Conservation (phyloP, 1,140 invertebrate genomes). For the Arion vulgaris region DNA sequence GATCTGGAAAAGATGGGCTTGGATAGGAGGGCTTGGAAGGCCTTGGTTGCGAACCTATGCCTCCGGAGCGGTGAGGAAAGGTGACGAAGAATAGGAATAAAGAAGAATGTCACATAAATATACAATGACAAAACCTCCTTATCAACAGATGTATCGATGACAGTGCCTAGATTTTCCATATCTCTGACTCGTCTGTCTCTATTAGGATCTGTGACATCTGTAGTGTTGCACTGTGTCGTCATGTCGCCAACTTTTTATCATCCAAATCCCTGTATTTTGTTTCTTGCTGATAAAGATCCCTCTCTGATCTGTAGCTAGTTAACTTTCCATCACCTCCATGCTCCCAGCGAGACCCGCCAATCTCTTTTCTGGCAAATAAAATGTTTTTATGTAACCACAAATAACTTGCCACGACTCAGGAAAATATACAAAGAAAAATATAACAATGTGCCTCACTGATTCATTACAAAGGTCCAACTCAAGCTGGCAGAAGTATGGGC, state of each 20-base stretch:
- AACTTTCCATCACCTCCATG: slow-evolving; percentile 33
- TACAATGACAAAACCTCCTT: background rate
- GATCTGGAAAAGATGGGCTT: too few relatives aligned
- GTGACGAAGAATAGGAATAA: too few relatives aligned
- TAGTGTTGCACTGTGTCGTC: background rate
- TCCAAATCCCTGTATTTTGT: background rate
- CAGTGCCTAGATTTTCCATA: background rate
- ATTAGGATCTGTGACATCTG: background rate
- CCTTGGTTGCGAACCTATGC: too few relatives aligned
- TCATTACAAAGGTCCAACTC: too few relatives aligned
- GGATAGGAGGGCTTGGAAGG: too few relatives aligned
- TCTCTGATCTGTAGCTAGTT: background rate
- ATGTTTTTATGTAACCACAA: background rate
- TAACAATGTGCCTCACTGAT: too few relatives aligned
- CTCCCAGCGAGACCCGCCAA: slow-evolving; percentile 15
- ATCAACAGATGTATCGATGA: background rate
- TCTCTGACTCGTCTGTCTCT: background rate
- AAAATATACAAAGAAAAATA: too few relatives aligned
- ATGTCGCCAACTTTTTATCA: background rate
- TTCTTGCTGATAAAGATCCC: background rate
- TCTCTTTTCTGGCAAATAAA: slow-evolving; percentile 26
- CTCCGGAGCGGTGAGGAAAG: too few relatives aligned
- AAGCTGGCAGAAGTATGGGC: too few relatives aligned
- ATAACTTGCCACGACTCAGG: too few relatives aligned
- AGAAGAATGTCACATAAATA: too few relatives aligned